phyloP scores from a whole-genome alignment of 1,140 invertebrate genomes.

The Stegodyphus dumicola region DNA sequence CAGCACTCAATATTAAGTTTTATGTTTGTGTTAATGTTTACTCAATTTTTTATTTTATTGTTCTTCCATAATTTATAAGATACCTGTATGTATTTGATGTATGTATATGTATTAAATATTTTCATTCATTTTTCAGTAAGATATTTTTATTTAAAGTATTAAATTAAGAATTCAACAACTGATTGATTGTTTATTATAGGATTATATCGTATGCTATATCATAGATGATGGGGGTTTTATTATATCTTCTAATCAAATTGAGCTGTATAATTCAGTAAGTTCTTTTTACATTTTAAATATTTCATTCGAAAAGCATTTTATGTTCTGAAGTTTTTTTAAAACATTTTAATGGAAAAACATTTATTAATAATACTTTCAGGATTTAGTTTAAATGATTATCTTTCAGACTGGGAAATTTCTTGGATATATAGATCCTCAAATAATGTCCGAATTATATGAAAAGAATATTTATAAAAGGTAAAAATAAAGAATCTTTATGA shows the following conservation, averaged over 20 bases:
- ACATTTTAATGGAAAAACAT: neutral
- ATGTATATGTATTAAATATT: too few relatives aligned
- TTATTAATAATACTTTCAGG: neutral
- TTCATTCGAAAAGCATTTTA: too few relatives aligned
- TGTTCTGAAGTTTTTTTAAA: too few relatives aligned
- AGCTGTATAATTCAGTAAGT: conserved; percentile 41
- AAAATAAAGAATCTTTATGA: neutral
- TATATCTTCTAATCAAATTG: conserved; percentile 53
- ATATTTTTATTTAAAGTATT: too few relatives aligned
- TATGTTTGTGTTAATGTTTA: too few relatives aligned
- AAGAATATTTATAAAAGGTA: conserved; percentile 51
- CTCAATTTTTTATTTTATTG: too few relatives aligned
- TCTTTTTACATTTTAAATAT: neutral
- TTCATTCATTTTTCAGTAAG: too few relatives aligned
- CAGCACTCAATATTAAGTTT: too few relatives aligned
- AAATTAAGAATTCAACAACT: neutral
- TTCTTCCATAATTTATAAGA: too few relatives aligned
- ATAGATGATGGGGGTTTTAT: conserved; percentile 60
- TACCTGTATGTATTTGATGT: too few relatives aligned
- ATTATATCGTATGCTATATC: conserved; percentile 53
- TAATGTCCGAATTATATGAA: conserved; percentile 55
- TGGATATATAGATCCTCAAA: conserved; percentile 38
- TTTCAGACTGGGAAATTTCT: conserved; percentile 46
- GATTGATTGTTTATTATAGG: conserved; percentile 13
- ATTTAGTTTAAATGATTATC: too few relatives aligned